phyloP scores from a whole-genome alignment of 2,888 invertebrate species.

The Altica lythri region DNA sequence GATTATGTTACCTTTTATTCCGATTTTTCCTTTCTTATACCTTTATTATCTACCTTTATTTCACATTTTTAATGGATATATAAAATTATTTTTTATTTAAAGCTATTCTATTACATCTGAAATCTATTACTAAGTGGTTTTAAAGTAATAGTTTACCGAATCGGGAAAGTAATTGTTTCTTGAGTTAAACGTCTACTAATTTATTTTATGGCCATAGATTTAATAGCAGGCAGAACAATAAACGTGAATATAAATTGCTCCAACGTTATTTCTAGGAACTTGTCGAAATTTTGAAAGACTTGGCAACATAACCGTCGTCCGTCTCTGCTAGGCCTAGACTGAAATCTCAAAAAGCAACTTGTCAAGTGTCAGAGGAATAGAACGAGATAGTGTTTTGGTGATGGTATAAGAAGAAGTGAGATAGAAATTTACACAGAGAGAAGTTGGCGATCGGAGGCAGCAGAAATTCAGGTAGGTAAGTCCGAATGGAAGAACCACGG shows the following conservation, averaged over 20 bases:
- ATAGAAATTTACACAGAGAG: constrained; percentile 40
- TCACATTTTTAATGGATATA: too few relatives aligned
- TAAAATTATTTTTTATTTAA: too few relatives aligned
- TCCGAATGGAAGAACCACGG: constrained; percentile 1
- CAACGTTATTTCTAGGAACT: background rate
- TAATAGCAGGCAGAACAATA: too few relatives aligned
- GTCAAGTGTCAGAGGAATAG: constrained; percentile 56
- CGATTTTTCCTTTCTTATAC: too few relatives aligned
- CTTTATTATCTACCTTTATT: too few relatives aligned
- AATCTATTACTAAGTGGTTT: too few relatives aligned
- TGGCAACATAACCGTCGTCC: constrained; percentile 30
- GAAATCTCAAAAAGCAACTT: constrained; percentile 58
- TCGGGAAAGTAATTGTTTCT: background rate
- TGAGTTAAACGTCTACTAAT: too few relatives aligned
- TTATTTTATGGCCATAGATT: too few relatives aligned
- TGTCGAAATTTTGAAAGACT: background rate
- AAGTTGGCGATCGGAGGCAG: constrained; percentile 26
- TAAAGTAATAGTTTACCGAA: too few relatives aligned
- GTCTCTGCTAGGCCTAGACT: constrained; percentile 50
- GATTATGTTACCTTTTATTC: too few relatives aligned
- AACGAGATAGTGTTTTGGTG: constrained; percentile 46
- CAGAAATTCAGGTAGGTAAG: constrained; percentile 9
- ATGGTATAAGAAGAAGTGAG: constrained; percentile 24
- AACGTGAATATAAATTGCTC: too few relatives aligned
- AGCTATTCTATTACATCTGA: too few relatives aligned